Base-by-base conservation (phyloP, 2,797 vertebrate genomes). In the Pelobates cultripes region DNA sequence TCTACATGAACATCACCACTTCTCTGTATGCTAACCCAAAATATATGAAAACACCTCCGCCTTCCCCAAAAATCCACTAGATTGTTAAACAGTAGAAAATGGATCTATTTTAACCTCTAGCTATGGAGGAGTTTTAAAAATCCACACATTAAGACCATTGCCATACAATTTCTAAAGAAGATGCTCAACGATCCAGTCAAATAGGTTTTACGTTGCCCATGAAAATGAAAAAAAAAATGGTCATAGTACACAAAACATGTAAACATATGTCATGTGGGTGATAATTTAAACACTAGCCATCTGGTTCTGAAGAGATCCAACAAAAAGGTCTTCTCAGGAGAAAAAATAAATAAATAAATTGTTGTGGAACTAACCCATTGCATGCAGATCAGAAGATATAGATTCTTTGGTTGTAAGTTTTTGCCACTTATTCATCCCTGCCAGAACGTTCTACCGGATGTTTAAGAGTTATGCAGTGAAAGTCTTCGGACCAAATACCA, bases 371-470 rank as follows among this genome's bases (percentile, higher is more conserved):
- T 55, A 60, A 43, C 42, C 72, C 15, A 74, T 43, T n/a, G 45
- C 3, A 77, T 3, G 43, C 4, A 6, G 14, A 13, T 8, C 4
- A n/a, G 7, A 14, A 77, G 72, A 45, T 71, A 10, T 71, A 10
- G 40, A 7, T 78, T 83, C 81, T 83, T 83, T 83, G 81, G 81
- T 83, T 75, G 75, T 64, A 70, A 15, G 15, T 75, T 61, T 70
- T 14, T 12, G 13, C 9, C 13, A 6, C 8, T 28, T 28, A 28
- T 28, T 28, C 28, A 28, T 70, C 43, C 47, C 72, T 43, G 28
- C 45, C 13, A 74, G 60, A 7, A 9, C 55, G 40, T 72, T n/a
- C 28, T 28, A 28, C 28, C 28, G 28, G 28, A 28, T 28, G 28
- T 28, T 28, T 28, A 28, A n/a, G 7, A 44, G 3, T 45, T 44